phyloP scores from a whole-genome alignment of 2,888 invertebrate genomes.

The Platycnemis pennipes region DNA sequence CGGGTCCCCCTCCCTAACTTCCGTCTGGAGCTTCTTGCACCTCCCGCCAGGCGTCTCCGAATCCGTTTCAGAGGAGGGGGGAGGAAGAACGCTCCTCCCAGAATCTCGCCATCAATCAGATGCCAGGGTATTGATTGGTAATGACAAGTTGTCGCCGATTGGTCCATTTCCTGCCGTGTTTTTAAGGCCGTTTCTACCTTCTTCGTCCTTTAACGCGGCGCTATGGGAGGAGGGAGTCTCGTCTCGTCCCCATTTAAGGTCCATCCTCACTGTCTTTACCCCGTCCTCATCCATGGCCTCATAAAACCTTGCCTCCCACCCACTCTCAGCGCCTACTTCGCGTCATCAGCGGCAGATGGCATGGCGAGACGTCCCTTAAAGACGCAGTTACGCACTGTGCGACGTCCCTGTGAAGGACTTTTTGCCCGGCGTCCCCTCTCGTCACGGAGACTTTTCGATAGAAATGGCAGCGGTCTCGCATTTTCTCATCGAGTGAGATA shows the following conservation, averaged over 20 bases:
- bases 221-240: background rate
- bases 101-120: constrained; percentile 69
- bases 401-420: background rate
- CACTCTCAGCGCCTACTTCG: constrained; percentile 3
- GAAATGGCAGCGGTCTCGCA: background rate
- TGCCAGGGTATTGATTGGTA: constrained; percentile 71
- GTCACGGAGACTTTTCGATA: background rate
- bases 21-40: background rate
- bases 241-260: constrained; percentile 16
- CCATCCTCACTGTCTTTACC: background rate
- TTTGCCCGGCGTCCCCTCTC: background rate
- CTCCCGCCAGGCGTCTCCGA: constrained; percentile 26
- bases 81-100: constrained; percentile 75
- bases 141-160: constrained; percentile 71
- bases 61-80: background rate
- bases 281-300: background rate
- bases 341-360: constrained; percentile 45
- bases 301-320: background rate
- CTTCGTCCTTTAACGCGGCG: background rate
- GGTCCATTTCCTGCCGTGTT: constrained; percentile 50
- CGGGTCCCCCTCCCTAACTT: background rate
- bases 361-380: background rate
- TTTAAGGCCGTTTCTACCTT: constrained; percentile 1
- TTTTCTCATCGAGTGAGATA: background rate
- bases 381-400: background rate